Conservation (phyloP, 2,888 invertebrate species). For the Chydorus sphaericus region DNA sequence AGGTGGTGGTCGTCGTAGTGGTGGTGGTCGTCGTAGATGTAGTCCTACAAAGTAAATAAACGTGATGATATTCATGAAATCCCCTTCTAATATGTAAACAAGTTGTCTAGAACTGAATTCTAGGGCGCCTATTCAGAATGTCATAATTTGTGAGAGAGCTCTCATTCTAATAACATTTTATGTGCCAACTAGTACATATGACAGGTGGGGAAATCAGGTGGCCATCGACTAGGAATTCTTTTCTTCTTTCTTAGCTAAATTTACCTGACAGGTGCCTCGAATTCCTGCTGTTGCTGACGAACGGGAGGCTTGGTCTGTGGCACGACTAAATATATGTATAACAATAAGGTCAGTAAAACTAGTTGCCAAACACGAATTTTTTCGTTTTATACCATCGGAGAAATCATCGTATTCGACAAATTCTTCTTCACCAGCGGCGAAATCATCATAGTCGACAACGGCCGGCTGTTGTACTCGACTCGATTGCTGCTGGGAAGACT, state of each 20-base stretch:
- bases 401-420: background rate
- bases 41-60: too few species aligned
- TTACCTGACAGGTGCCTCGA: constrained; percentile 1
- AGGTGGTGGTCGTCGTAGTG: constrained; percentile 36
- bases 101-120: too few species aligned
- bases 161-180: too few species aligned
- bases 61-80: too few species aligned
- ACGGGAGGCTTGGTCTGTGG: background rate
- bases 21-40: constrained; percentile 21
- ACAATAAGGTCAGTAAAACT: background rate
- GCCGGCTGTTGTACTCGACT: background rate
- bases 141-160: too few species aligned
- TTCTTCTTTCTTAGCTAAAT: too few species aligned
- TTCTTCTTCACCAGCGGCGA: background rate
- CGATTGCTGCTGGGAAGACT: background rate
- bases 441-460: background rate
- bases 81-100: too few species aligned
- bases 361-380: too few species aligned
- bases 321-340: background rate
- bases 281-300: background rate
- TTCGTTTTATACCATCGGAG: background rate
- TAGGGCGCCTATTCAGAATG: too few species aligned
- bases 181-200: background rate
- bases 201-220: background rate
- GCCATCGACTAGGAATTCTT: background rate